Evolutionary conservation across 2,797 vertebrate genomes (phyloP), one percentile per base, ranked within the genome.

Genomic region (Microcaecilia unicolor): DNA sequence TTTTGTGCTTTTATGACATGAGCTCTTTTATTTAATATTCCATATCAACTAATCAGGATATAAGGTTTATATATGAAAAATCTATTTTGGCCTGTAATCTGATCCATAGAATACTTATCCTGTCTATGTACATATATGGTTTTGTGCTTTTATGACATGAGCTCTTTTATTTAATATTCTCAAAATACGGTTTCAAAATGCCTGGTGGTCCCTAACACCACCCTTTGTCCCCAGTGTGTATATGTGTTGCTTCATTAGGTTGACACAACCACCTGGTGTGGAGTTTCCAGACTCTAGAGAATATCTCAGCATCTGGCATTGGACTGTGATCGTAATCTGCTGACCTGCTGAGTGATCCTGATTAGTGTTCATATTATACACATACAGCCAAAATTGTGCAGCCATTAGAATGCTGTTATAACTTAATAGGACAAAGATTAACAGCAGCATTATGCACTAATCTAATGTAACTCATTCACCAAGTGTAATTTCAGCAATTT

Each of bases 201-300:
- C 55, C 43, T 58, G 16, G 21, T 12, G 24, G 37, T 51, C 49
- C 26, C 34, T 37, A 45, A 41, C 50, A 51, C 40, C 31, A 21
- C 35, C 63, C 53, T 36, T 47, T n/a, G 34, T 28, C 48, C 58
- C 66, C 67, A 65, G 36, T 3, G 15, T 29, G 58, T 45, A 49
- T 51, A 15, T 14, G 9, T 18, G 55, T 19, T 36, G 59, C 72
- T 70, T 81, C 80, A 78, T 89, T 84, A 87, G 72, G 60, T 58
- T 52, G 63, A 53, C 79, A 80, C 68, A 56, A 70, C 74, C 88
- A 86, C 83, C 86, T 88, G 87, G 81, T 71, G 64, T 50, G 61
- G 76, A 58, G 47, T 71, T 76, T 57, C 42, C 22, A 19, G 8
- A 67, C 77, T 58, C 72, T 3, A 32, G 78, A 55, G 76, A 64